These are phyloP conservation scores for Zaprionus africanus DNA, from an alignment of 1,140 invertebrate genomes.

Conservation along the genomic window DNA sequence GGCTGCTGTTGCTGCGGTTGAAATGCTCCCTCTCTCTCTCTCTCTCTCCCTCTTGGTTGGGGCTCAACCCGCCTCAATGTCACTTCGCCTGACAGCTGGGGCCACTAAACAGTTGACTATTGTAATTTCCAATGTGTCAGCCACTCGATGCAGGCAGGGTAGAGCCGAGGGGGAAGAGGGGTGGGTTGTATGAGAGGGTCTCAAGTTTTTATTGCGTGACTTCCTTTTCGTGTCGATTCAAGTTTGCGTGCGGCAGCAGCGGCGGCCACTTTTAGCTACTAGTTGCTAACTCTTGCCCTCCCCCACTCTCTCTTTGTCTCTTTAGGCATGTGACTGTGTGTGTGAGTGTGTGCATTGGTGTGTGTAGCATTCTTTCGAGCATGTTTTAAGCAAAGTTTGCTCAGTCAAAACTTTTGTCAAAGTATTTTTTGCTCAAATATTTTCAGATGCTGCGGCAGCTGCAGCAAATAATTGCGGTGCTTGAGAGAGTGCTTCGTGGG, in stretches of 20 bases:
- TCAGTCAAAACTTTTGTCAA: constrained; percentile 68
- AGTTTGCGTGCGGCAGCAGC: constrained; percentile 42
- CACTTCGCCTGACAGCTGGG: constrained; percentile 43
- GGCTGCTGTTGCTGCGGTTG: constrained; percentile 14
- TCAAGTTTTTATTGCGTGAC: constrained; percentile 74
- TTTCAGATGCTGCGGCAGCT: constrained; percentile 75
- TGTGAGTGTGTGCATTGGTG: constrained; percentile 29
- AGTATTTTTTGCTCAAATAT: constrained; percentile 76
- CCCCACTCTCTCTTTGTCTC: background rate
- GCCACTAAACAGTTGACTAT: constrained; percentile 53
- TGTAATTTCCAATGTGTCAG: constrained; percentile 51
- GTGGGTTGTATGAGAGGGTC: background rate
- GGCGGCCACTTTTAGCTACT: constrained; percentile 27
- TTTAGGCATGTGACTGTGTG: constrained; percentile 3
- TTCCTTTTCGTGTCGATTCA: constrained; percentile 66
- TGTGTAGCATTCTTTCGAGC: constrained; percentile 45
- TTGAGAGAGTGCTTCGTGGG: background rate
- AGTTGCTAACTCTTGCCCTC: constrained; percentile 31
- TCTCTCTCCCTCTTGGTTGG: background rate
- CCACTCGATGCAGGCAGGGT: background rate
- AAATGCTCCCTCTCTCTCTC: background rate
- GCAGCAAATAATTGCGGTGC: constrained; percentile 71
- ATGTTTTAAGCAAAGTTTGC: constrained; percentile 76
- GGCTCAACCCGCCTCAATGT: constrained; percentile 45
- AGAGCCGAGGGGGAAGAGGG: background rate